A percentile compares a stretch with the other conserved stretches of the same genome.
phyloP scores from a whole-genome alignment of 2,113 vertebrate species.

The Chelonoidis abingdonii region DNA sequence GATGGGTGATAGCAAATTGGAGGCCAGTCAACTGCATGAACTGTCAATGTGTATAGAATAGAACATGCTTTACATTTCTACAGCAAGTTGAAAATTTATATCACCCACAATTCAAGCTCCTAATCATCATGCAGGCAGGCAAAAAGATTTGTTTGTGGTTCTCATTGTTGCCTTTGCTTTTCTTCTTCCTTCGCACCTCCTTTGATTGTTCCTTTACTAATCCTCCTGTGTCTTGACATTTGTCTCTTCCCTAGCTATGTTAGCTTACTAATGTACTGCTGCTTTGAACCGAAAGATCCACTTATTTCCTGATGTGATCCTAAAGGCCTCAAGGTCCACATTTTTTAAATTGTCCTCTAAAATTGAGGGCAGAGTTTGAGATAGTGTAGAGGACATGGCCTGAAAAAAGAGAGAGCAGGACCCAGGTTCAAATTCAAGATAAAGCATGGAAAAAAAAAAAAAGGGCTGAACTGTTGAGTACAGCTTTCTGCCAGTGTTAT shows the following conservation, averaged over 20 bases:
- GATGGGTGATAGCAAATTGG: slow-evolving; percentile 53
- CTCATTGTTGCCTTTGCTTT: background rate
- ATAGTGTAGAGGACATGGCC: background rate
- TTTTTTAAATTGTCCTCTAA: slow-evolving; percentile 29
- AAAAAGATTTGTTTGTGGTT: background rate
- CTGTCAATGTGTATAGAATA: slow-evolving; percentile 38
- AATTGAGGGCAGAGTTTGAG: background rate
- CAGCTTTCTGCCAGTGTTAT: background rate
- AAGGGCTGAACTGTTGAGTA: background rate
- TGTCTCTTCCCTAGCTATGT: background rate
- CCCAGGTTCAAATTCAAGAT: background rate
- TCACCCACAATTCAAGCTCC: slow-evolving; percentile 25
- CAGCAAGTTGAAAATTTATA: slow-evolving; percentile 19
- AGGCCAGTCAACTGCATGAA: slow-evolving; percentile 53
- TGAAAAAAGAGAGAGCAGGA: background rate
- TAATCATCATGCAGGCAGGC: slow-evolving; percentile 26
- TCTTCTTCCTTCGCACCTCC: background rate
- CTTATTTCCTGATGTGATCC: background rate
- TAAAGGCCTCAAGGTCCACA: slow-evolving; percentile 15
- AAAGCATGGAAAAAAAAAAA: too few relatives aligned
- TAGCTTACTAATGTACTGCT: slow-evolving; percentile 8
- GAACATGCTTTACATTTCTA: slow-evolving; percentile 4
- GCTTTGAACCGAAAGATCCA: slow-evolving; percentile 14
- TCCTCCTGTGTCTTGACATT: background rate
- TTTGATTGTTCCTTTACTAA: background rate